Evolutionary conservation across 2,113 vertebrate species (phyloP), one percentile per base, ranked within the genome.

Genomic region (Glareola pratincola): DNA sequence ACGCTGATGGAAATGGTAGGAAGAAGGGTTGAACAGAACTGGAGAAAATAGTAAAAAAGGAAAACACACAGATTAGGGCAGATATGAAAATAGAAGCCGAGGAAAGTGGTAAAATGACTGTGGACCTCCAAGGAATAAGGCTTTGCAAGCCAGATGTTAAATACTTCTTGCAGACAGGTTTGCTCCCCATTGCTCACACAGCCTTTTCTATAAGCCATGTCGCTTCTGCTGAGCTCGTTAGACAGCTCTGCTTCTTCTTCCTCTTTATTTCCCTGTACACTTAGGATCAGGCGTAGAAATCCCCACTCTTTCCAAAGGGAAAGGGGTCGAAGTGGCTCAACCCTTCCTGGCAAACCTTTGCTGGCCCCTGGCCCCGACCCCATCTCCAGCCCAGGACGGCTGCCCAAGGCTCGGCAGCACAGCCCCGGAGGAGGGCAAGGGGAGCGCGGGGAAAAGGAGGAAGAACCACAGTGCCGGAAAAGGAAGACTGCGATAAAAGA

Each of bases 141-240:
- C 4, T 80, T 59, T 80, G 48, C 20, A 84, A 84, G 47, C 9
- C 54, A 74, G 53, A 27, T 41, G 7, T 74, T 77, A 67, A 88
- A 71, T 15, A 76, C 9, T 51, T 10, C 18, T 88, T 45, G 20
- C 39, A 79, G 53, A 39, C 85, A 62, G 19, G 27, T 69, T 82
- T 85, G 19, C 21, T 80, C 41, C 22, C 20, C 0, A 0, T 13
- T 62, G n/a, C 8, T 76, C 27, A 21, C 9, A 20, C 57, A 76
- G 9, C 9, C 20, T 69, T 90, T 92, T 77, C 78, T 47, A 26
- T 20, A 57, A 66, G 11, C 32, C 1, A 2, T 4, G 32, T 24
- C 24, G 34, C 39, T 19, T 66, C 36, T 22, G 18, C 47, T 12
- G 21, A 68, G 71, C 26, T 92, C 32, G 2, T 62, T 41, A 77